A percentile compares a stretch with the other conserved stretches of the same genome.
phyloP scores from a whole-genome alignment of 2,113 vertebrate genomes.

The Gallinago media region DNA sequence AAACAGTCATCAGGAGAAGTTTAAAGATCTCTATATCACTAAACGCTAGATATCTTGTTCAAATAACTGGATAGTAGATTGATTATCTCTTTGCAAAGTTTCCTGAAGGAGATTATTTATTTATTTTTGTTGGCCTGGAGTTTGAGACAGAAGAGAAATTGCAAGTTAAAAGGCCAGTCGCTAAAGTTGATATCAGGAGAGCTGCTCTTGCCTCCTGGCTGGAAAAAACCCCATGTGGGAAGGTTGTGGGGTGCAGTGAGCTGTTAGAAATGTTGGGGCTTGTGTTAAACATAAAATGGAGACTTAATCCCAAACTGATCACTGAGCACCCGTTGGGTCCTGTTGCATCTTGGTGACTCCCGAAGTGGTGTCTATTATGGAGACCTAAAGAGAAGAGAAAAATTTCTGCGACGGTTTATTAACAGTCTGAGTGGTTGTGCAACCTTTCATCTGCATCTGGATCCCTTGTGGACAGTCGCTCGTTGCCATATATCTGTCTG shows the following conservation, averaged over 20 bases:
- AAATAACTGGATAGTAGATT: background rate
- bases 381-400: background rate
- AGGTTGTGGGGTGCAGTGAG: background rate
- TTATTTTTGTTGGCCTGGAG: background rate
- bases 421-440: background rate
- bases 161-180: background rate
- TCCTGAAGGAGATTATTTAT: background rate
- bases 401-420: background rate
- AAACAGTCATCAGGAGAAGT: background rate
- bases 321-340: rapidly evolving
- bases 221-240: background rate
- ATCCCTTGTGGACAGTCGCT: background rate
- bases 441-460: background rate
- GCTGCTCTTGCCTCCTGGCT: background rate
- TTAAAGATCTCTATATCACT: background rate
- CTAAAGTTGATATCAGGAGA: background rate
- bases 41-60: background rate
- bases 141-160: background rate
- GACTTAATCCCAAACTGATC: background rate
- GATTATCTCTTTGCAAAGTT: slow-evolving; percentile 22
- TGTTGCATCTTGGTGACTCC: background rate
- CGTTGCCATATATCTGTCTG: background rate
- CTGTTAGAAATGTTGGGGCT: background rate
- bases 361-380: background rate
- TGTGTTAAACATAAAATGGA: background rate